Base-by-base conservation (phyloP, 2,797 vertebrate genomes). In the Etheostoma nigrum region DNA sequence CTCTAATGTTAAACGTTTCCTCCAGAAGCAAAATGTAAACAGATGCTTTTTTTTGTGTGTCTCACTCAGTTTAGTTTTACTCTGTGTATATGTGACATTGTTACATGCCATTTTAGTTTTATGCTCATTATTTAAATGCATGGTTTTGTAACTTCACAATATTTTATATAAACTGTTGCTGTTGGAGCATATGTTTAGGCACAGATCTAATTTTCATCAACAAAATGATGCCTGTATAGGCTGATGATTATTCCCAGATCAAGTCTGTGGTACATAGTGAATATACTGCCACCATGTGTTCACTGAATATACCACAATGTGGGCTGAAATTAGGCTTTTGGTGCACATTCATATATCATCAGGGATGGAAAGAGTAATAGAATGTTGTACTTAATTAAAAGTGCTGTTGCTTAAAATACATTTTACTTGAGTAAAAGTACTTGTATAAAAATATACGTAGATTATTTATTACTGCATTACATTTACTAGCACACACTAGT, bases 261-360 rank as follows among this genome's bases (percentile, higher is more conserved):
- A 66, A 30, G 51, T 18, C 23, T 54, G 15, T 27, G 21, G 4
- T 52, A 15, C 27, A 4, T 3, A 45, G 40, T 72, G 55, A 53
- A 53, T 72, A 60, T 65, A 51, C 60, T 76, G 60, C 64, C 79
- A 69, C 64, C 25, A 6, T 69, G 67, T 78, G 71, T 84, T 74
- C 18, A 36, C 18, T 72, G 13, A 62, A 53, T 44, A n/a, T 47
- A 72, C 4, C 21, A 61, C 63, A 61, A 1, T 51, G 45, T 73
- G 44, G 19, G 19, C 6, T 44, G 14, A 63, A 21, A 51, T 33
- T 2, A 51, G 2, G 7, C 25, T 33, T 30, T 30, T 6, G 15
- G 13, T 54, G 36, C 9, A 16, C 53, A 16, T 27, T 1, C 30
- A 55, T 16, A 44, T 51, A 15, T 30, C 27, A 33, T 14, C 11